Conservation (phyloP, 37 sponge, comb jelly and placozoan species). For the Beroe ovata region DNA sequence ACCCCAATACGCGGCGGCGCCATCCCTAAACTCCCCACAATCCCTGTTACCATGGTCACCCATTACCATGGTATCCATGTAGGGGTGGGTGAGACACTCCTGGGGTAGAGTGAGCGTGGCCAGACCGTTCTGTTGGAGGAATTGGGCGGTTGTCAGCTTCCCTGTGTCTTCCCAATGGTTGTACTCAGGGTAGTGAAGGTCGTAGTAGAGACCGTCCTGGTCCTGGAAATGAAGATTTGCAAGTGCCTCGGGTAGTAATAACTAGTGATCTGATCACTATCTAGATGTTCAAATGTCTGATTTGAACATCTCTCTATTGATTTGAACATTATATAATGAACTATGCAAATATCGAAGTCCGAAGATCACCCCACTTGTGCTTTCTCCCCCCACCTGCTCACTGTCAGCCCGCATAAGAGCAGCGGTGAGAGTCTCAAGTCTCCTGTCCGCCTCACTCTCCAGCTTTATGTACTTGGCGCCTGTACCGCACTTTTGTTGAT, state of each 20-base stretch:
- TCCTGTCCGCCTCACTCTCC: not conserved
- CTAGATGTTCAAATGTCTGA: too few species aligned
- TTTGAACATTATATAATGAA: too few species aligned
- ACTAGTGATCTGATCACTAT: too few species aligned
- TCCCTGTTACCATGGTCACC: not conserved
- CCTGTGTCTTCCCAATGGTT: not conserved
- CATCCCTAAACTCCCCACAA: not conserved
- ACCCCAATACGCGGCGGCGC: not conserved
- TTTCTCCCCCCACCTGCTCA: not conserved
- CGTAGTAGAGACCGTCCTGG: not conserved
- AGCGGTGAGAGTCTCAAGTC: not conserved
- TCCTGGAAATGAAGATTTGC: not conserved
- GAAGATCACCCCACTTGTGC: too few species aligned
- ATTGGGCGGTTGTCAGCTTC: not conserved
- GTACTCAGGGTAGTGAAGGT: not conserved
- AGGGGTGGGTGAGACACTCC: not conserved
- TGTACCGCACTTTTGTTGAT: not conserved
- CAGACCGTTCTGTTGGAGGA: conserved; percentile 31
- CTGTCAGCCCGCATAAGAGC: not conserved
- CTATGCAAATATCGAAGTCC: too few species aligned
- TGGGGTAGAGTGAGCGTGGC: not conserved
- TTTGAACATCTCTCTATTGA: too few species aligned
- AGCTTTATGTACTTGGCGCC: not conserved
- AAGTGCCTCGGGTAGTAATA: too few species aligned
- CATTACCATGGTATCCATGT: not conserved